Percentiles rank a stretch among this genome's conserved stretches.
Conservation (phyloP, 2,113 vertebrate genomes). For the Drymodes brunneopygia region DNA sequence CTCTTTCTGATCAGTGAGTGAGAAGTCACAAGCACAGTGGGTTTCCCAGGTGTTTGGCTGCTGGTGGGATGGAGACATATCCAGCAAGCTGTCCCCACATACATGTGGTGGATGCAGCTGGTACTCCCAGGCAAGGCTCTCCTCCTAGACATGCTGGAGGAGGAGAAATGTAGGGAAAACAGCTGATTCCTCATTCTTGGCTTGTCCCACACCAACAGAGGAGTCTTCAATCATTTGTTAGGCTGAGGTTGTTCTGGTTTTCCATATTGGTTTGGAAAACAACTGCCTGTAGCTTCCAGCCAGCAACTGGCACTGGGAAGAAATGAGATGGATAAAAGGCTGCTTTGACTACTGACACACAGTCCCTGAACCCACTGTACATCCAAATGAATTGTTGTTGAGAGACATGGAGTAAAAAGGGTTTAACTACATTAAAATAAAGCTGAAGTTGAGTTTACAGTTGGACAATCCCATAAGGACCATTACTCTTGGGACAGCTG, state of each 20-base stretch:
- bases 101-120: neutral
- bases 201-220: neutral
- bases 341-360: neutral
- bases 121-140: neutral
- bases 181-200: neutral
- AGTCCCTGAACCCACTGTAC: neutral
- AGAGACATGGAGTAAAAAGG: neutral
- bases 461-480: neutral
- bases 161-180: neutral
- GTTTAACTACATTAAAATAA: neutral
- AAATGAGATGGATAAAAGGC: neutral
- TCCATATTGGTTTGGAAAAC: neutral
- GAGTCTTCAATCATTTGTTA: neutral
- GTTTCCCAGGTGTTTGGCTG: neutral
- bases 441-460: neutral
- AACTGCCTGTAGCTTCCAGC: neutral
- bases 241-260: neutral
- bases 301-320: neutral
- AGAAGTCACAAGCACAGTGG: neutral
- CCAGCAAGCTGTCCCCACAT: fast-evolving
- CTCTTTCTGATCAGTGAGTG: neutral
- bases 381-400: neutral
- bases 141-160: neutral
- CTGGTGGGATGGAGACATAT: neutral
- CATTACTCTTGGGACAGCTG: neutral